Evolutionary conservation across 2,888 invertebrate genomes (phyloP), one percentile per base, ranked within the genome.

Genomic region (Drosophila colorata): DNA sequence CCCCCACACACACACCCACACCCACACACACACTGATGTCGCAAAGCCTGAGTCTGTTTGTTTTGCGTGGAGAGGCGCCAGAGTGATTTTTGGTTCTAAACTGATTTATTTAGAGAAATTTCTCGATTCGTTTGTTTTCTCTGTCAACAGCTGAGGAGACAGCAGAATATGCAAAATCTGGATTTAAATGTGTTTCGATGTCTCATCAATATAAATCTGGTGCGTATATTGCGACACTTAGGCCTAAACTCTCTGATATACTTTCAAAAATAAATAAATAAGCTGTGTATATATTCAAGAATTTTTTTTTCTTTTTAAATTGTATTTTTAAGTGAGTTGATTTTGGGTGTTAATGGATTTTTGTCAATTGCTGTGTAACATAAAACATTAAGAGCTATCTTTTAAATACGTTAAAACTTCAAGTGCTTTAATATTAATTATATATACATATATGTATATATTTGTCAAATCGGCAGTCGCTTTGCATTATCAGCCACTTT

Each of bases 101-200:
- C 82, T 67, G 79, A 85, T 81, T 81, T 81, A 75, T 75, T 78
- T 78, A 13, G 56, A 63, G 59, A 67, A 69, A 60, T 81, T 60
- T 63, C 51, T 46, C 55, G 57, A 68, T 80, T 67, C 67, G 63
- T 74, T 78, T 66, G 51, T 61, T 68, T 60, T 48, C 58, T 37
- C 35, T 47, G 59, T 46, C 49, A 64, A 58, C 38, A 64, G n/a
- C n/a, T n/a, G n/a, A n/a, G n/a, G n/a, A n/a, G n/a, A n/a, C n/a
- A n/a, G 33, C 8, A 25, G 20, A 51, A 37, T 46, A 20, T 38
- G 31, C 25, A 28, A 63, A 61, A 20, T 41, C 35, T 14, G 18
- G 4, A 18, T 28, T 6, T 9, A n/a, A 41, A 47, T 28, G 7
- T n/a, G 7, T 14, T 7, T 2, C 2, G 18, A 35, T 14, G 14